phyloP scores from a whole-genome alignment of 2,113 vertebrate species.

The Oryzias javanicus region DNA sequence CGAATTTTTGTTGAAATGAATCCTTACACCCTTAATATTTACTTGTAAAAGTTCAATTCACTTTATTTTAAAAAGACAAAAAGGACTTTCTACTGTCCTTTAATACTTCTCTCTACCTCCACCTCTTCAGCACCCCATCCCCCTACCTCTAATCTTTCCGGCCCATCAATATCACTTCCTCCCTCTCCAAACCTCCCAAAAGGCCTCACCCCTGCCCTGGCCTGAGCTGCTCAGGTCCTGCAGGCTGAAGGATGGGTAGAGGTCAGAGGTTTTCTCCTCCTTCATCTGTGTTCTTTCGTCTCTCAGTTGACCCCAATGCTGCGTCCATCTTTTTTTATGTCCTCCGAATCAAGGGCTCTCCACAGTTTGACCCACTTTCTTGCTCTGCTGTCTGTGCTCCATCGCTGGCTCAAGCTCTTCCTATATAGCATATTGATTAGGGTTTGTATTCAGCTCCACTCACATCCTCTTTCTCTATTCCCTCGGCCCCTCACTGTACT shows the following conservation, averaged over 20 bases:
- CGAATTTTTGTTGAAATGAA: too few species aligned
- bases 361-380: slow-evolving; percentile 68
- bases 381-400: slow-evolving; percentile 29
- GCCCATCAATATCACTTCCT: slow-evolving; percentile 47
- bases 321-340: slow-evolving; percentile 22
- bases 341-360: slow-evolving; percentile 17
- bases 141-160: slow-evolving; percentile 24
- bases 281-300: slow-evolving; percentile 13
- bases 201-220: slow-evolving; percentile 12
- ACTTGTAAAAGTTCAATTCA: not conserved
- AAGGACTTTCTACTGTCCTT: slow-evolving; percentile 21
- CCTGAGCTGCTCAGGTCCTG: slow-evolving; percentile 19
- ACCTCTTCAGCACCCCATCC: slow-evolving; percentile 2
- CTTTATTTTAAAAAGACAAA: not conserved
- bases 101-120: not conserved
- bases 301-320: slow-evolving; percentile 25
- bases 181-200: slow-evolving; percentile 28
- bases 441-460: slow-evolving; percentile 69
- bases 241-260: slow-evolving; percentile 43
- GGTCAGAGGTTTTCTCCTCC: slow-evolving; percentile 49
- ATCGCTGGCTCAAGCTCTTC: slow-evolving; percentile 48
- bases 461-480: slow-evolving; percentile 45
- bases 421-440: slow-evolving; percentile 71
- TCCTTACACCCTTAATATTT: not conserved
- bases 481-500: slow-evolving; percentile 62